Conservation (phyloP, 2,888 invertebrate species). For the Tetramorium bicarinatum region DNA sequence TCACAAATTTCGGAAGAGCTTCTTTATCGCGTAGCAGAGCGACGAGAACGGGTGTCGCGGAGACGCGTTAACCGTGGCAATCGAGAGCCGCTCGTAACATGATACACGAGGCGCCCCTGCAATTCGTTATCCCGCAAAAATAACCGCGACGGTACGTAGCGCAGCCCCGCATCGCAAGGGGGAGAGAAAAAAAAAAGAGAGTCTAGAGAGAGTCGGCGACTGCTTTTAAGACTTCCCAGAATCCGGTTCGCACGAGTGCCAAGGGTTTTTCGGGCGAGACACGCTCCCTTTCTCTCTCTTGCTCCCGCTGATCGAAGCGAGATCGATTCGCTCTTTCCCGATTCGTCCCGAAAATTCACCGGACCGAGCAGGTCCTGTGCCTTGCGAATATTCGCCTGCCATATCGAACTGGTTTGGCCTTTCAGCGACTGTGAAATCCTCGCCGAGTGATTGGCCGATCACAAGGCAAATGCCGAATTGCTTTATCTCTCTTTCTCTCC, state of each 20-base stretch:
- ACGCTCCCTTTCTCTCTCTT: neutral
- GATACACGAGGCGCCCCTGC: constrained; percentile 17
- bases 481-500: neutral
- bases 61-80: neutral
- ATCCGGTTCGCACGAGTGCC: neutral
- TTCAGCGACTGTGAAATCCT: constrained; percentile 26
- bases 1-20: neutral
- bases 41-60: neutral
- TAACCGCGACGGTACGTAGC: neutral
- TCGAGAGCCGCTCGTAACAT: neutral
- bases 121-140: constrained; percentile 26
- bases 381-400: neutral
- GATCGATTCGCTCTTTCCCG: constrained; percentile 25
- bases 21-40: neutral
- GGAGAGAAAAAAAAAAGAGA: neutral
- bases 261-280: neutral
- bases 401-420: constrained; percentile 12
- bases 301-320: neutral
- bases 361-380: constrained; percentile 7
- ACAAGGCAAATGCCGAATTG: constrained; percentile 16
- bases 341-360: constrained; percentile 43
- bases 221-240: constrained; percentile 36
- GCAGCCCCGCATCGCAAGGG: neutral
- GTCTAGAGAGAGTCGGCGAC: neutral
- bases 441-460: constrained; percentile 21